Conservation (phyloP, 2,888 invertebrate genomes). For the Drosophila koepferae region DNA sequence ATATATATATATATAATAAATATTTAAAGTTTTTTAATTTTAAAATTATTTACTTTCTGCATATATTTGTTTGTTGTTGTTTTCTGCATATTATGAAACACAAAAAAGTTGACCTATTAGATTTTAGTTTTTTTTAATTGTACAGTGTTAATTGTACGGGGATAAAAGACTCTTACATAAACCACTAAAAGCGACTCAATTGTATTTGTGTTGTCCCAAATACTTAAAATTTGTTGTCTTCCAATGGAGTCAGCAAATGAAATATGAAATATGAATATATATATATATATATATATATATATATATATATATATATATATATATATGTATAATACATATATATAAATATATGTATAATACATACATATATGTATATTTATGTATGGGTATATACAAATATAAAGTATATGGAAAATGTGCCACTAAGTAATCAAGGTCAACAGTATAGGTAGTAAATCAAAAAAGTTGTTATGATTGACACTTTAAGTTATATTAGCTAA, state of each 20-base stretch:
- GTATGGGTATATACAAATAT: no score
- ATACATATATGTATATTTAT: no score
- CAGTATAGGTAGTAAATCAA: neutral
- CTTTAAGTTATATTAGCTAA: no score
- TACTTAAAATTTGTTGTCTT: slow-evolving; percentile 42
- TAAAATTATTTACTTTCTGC: neutral
- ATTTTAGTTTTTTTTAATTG: no score
- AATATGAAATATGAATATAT: no score
- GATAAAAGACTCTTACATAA: slow-evolving; percentile 53
- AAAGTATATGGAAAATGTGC: neutral
- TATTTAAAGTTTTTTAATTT: neutral
- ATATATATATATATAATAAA: slow-evolving; percentile 2
- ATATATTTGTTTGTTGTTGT: neutral
- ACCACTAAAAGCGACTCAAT: slow-evolving; percentile 28
- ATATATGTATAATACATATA: no score
- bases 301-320: no score
- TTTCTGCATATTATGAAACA: no score
- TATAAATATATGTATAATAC: neutral
- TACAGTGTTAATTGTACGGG: slow-evolving; percentile 2
- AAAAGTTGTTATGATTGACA: no score
- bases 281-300: no score
- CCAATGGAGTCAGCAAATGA: no score
- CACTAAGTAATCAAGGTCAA: neutral
- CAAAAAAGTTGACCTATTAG: neutral
- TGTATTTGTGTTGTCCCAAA: slow-evolving; percentile 61